Evolutionary conservation across 2,888 invertebrate genomes (phyloP).

Genomic region (Brachynemurus nebulosus): DNA sequence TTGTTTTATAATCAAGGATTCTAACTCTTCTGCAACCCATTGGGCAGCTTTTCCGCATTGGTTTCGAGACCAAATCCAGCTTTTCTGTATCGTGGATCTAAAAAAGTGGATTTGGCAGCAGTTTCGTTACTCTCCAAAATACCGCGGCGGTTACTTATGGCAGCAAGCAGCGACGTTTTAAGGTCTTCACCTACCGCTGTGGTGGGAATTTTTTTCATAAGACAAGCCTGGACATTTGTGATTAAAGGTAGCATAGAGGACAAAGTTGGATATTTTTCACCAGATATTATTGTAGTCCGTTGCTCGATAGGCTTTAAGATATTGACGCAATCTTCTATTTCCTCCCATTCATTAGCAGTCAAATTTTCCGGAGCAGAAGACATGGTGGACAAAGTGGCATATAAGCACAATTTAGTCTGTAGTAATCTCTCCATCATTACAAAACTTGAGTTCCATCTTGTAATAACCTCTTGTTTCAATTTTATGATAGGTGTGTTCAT

Average conservation of each 20-base stretch:
- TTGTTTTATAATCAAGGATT: not conserved
- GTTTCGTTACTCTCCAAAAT: not conserved
- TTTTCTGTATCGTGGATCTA: slow-evolving; percentile 9
- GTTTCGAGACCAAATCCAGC: not conserved
- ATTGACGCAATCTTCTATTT: not conserved
- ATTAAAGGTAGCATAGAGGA: not conserved
- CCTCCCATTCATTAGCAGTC: not conserved
- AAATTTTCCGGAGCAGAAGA: not conserved
- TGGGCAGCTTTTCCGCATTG: not conserved
- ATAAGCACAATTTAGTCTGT: not conserved
- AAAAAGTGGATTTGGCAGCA: slow-evolving; percentile 5
- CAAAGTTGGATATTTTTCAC: slow-evolving; percentile 1
- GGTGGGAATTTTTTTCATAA: not conserved
- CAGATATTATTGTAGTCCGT: not conserved
- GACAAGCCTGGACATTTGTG: not conserved
- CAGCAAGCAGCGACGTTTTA: not conserved
- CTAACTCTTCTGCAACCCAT: not conserved
- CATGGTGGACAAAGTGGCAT: not conserved
- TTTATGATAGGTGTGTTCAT: not conserved
- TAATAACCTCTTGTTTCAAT: slow-evolving; percentile 7
- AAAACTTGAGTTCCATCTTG: slow-evolving; percentile 8
- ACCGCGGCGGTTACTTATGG: not conserved
- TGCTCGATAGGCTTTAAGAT: not conserved
- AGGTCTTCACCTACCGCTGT: not conserved
- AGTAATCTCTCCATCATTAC: not conserved